phyloP scores from a whole-genome alignment of 2,888 invertebrate genomes.

The Drosophila falleni region DNA sequence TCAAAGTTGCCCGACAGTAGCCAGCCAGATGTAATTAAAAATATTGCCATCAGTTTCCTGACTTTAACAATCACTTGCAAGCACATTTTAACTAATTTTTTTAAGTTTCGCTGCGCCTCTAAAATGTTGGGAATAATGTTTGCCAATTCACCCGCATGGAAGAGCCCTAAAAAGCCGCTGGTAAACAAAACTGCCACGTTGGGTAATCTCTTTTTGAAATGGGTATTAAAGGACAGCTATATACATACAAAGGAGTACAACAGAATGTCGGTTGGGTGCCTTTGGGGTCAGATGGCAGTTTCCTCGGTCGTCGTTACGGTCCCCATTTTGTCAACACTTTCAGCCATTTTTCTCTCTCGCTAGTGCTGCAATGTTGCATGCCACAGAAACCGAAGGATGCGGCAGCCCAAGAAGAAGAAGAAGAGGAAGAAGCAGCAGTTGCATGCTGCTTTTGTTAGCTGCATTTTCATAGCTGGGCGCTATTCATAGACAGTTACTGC shows the following conservation, averaged over 20 bases:
- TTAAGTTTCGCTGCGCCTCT: not conserved
- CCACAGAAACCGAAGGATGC: conserved; percentile 51
- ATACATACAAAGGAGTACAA: not conserved
- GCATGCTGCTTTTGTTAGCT: conserved; percentile 45
- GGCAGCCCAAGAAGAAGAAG: conserved; percentile 35
- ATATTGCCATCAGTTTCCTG: conserved; percentile 46
- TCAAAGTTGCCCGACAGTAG: no score
- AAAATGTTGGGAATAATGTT: conserved; percentile 25
- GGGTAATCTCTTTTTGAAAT: conserved; percentile 58
- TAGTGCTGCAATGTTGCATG: conserved; percentile 35
- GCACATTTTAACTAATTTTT: not conserved
- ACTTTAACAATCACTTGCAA: conserved; percentile 44
- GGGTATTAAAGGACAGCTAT: conserved; percentile 54
- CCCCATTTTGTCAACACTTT: conserved; percentile 73
- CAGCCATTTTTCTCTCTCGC: conserved; percentile 34
- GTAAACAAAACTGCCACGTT: conserved; percentile 49
- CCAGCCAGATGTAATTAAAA: no score
- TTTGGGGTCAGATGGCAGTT: conserved; percentile 13
- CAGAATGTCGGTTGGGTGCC: conserved; percentile 8
- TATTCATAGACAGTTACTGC: conserved; percentile 71
- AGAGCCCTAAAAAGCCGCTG: not conserved
- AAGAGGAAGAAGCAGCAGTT: conserved; percentile 23
- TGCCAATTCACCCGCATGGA: not conserved
- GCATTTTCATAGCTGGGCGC: conserved; percentile 44
- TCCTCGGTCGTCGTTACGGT: conserved; percentile 11